Percentiles rank a stretch among this genome's conserved stretches.
These are phyloP conservation scores for Luscinia luscinia DNA, from an alignment of 2,797 vertebrate species.

Conservation along the genomic window DNA sequence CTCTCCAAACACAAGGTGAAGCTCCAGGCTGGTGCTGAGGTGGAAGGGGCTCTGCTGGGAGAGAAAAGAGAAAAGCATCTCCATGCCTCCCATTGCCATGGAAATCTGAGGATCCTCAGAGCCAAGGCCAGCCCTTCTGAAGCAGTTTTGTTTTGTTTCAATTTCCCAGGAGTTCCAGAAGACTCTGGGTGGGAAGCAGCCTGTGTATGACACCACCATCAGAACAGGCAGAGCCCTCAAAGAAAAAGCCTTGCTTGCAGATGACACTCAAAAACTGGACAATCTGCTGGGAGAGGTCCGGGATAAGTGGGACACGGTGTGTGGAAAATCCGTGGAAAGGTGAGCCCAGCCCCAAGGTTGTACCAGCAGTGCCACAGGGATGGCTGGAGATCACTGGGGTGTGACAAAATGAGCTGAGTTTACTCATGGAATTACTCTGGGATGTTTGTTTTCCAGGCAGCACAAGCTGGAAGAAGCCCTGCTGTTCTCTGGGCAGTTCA, in stretches of 20 bases:
- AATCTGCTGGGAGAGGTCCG: constrained; percentile 94
- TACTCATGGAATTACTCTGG: rapidly evolving
- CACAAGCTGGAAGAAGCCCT: constrained; percentile 98
- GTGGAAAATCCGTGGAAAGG: constrained; percentile 98
- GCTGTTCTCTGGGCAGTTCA: constrained; percentile 97
- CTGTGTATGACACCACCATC: constrained; percentile 96
- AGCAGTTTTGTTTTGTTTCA: not conserved
- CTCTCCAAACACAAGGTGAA: constrained; percentile 95
- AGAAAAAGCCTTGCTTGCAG: constrained; percentile 90
- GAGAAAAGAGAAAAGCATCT: not conserved
- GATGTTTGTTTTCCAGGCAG: constrained; percentile 80
- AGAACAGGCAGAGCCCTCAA: constrained; percentile 93
- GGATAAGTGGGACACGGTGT: constrained; percentile 99
- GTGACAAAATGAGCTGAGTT: not conserved
- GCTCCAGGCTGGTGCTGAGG: not conserved
- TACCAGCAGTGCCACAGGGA: not conserved
- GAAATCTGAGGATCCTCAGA: not conserved
- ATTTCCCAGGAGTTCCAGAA: constrained; percentile 93
- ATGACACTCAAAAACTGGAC: constrained; percentile 93
- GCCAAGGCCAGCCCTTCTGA: not conserved
- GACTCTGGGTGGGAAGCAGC: constrained; percentile 95
- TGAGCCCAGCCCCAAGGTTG: constrained; percentile 1
- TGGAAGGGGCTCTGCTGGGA: not conserved
- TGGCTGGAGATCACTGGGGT: not conserved
- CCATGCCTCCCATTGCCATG: rapidly evolving